Evolutionary conservation across 1,140 invertebrate species (phyloP).

Genomic region (Listronotus oregonensis): DNA sequence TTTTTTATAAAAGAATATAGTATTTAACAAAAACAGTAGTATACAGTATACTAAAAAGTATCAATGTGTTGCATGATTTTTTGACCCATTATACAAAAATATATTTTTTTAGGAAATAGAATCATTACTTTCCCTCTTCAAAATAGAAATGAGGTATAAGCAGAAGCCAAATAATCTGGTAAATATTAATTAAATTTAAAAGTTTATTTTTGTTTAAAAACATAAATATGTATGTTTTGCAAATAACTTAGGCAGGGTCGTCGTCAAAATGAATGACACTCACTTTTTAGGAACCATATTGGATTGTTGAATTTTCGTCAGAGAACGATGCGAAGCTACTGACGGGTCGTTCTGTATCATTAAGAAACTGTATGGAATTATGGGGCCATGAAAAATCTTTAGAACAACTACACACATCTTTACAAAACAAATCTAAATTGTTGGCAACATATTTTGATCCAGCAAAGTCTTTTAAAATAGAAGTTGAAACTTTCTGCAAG

Average conservation of each 20-base stretch:
- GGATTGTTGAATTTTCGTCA: conserved; percentile 73
- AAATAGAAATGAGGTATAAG: conserved; percentile 65
- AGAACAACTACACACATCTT: conserved; percentile 63
- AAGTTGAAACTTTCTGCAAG: conserved; percentile 87
- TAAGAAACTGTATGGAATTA: conserved; percentile 78
- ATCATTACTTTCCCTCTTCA: conserved; percentile 68
- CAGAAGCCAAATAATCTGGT: conserved; percentile 62
- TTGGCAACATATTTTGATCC: conserved; percentile 62
- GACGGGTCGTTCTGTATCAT: conserved; percentile 75
- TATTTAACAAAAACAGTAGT: too few species aligned
- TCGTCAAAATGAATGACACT: background rate
- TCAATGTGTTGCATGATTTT: too few species aligned
- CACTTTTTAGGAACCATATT: conserved; percentile 68
- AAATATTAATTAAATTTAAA: conserved; percentile 34
- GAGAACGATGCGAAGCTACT: conserved; percentile 67
- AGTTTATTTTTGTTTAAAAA: too few species aligned
- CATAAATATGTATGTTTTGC: too few species aligned
- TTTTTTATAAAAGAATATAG: too few species aligned
- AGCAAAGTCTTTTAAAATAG: conserved; percentile 76
- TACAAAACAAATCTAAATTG: conserved; percentile 59
- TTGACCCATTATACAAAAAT: too few species aligned
- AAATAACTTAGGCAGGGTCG: too few species aligned
- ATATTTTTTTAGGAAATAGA: conserved; percentile 70
- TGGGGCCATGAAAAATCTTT: conserved; percentile 69
- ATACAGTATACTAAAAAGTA: too few species aligned